phyloP scores from a whole-genome alignment of 1,140 invertebrate species.

The Magallana angulata region DNA sequence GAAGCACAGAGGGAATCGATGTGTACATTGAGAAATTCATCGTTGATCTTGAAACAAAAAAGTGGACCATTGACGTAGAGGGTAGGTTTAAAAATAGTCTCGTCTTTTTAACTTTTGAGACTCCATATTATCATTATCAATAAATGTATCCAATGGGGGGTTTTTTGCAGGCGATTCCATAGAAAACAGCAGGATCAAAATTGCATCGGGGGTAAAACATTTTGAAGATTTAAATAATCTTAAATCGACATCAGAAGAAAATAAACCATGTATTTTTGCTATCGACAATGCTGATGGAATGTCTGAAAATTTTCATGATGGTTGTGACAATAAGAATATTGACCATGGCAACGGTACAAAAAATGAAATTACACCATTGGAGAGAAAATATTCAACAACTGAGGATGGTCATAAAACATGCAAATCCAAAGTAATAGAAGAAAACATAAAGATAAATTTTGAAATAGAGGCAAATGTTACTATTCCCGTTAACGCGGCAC shows the following conservation, averaged over 20 bases:
- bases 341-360: no score
- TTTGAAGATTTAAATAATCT: constrained; percentile 1
- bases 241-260: neutral
- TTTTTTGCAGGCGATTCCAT: neutral
- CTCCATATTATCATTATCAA: no score
- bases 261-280: neutral
- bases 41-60: neutral
- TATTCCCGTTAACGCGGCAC: neutral
- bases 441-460: constrained; percentile 4
- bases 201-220: neutral
- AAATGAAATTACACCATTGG: no score
- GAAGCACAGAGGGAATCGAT: constrained; percentile 44
- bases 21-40: constrained; percentile 17
- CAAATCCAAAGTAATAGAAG: neutral
- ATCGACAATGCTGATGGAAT: no score
- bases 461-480: neutral
- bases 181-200: neutral
- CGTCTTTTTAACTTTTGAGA: no score
- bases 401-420: no score
- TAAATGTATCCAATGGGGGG: no score
- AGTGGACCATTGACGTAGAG: constrained; percentile 19
- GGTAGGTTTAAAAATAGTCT: no score
- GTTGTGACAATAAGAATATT: no score
- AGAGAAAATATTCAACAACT: no score
- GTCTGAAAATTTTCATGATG: no score